Evolutionary conservation across 2,113 vertebrate genomes (phyloP).

Genomic region (Caloenas nicobarica): DNA sequence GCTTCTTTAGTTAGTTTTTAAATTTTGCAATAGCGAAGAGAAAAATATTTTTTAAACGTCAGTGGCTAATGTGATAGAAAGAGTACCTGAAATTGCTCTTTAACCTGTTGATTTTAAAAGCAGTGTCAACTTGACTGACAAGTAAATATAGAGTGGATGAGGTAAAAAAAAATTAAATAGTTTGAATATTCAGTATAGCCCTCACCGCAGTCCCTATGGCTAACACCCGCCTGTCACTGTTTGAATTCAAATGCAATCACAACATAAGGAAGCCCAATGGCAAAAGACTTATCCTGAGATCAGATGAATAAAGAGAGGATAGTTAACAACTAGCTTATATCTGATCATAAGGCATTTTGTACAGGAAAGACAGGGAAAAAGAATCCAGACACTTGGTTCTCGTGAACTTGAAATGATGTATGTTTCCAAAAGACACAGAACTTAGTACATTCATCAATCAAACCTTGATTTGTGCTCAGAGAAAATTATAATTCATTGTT

Average conservation of each 20-base stretch:
- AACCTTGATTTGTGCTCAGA: background rate
- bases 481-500: background rate
- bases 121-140: background rate
- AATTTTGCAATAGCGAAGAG: background rate
- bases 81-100: background rate
- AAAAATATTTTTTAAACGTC: constrained; percentile 6
- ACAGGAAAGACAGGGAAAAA: background rate
- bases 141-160: background rate
- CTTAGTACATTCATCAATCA: background rate
- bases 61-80: background rate
- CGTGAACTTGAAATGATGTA: background rate
- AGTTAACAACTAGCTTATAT: background rate
- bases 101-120: background rate
- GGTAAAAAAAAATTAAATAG: background rate
- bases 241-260: background rate
- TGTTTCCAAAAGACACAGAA: background rate
- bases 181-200: background rate
- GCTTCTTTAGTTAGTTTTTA: background rate
- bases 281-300: background rate
- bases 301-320: background rate
- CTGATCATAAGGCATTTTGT: background rate
- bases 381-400: background rate
- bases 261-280: background rate
- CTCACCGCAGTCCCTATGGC: background rate
- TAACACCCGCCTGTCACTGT: background rate